A percentile compares a stretch with the other conserved stretches of the same genome.
phyloP scores from a whole-genome alignment of 2,113 vertebrate genomes.

The Peromyscus californicus region DNA sequence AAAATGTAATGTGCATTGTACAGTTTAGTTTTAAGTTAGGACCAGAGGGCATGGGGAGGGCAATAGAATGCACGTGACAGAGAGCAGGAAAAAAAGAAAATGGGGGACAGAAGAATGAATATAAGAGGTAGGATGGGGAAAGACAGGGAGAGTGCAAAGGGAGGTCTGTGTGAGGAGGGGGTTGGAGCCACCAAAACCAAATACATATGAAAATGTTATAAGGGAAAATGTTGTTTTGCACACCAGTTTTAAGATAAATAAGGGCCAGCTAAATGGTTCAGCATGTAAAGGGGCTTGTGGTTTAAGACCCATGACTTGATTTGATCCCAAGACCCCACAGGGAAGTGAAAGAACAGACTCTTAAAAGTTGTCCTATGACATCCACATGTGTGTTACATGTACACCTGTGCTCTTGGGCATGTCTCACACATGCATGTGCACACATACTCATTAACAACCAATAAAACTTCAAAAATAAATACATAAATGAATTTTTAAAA shows the following conservation, averaged over 20 bases:
- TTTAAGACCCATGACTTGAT: too few species aligned
- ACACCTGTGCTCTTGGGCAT: background rate
- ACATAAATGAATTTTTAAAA: background rate
- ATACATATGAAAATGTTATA: background rate
- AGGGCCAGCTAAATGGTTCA: background rate
- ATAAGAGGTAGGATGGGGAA: background rate
- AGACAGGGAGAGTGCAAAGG: background rate
- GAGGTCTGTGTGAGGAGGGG: rapidly evolving
- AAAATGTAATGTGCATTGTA: background rate
- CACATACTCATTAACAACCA: background rate
- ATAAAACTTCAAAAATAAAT: background rate
- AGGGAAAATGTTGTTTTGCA: background rate
- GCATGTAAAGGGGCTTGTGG: background rate
- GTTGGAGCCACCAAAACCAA: too few species aligned
- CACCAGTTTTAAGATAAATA: background rate
- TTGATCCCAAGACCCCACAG: background rate
- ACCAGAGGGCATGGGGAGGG: background rate
- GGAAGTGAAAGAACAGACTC: too few species aligned
- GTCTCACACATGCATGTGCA: rapidly evolving
- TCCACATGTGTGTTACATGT: background rate
- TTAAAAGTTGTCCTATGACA: background rate
- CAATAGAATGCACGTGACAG: background rate
- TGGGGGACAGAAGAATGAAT: background rate
- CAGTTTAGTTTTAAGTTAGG: background rate
- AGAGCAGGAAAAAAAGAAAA: background rate